Percentiles rank a stretch among this genome's conserved stretches.
phyloP scores from a whole-genome alignment of 1,140 invertebrate species.

The Amphibalanus amphitrite region DNA sequence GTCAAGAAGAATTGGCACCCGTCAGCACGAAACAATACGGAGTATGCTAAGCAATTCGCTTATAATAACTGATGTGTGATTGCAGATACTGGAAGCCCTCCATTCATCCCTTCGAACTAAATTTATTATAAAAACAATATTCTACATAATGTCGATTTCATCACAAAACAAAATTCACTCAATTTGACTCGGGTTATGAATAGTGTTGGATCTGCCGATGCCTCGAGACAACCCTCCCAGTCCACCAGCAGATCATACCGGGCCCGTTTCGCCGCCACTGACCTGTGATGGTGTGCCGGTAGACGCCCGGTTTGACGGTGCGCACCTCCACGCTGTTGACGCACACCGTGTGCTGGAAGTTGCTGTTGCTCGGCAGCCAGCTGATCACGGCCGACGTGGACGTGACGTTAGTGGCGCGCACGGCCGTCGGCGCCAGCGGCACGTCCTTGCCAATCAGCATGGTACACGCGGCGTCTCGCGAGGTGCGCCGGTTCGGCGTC shows the following conservation, averaged over 20 bases:
- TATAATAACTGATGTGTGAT: too few relatives aligned
- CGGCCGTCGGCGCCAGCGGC: slow-evolving; percentile 67
- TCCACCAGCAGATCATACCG: not conserved
- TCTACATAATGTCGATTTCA: too few relatives aligned
- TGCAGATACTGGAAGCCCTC: too few relatives aligned
- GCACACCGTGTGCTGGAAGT: slow-evolving; percentile 93
- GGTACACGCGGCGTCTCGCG: slow-evolving; percentile 84
- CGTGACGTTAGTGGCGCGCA: slow-evolving; percentile 67
- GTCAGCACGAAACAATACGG: too few relatives aligned
- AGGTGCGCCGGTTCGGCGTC: slow-evolving; percentile 68
- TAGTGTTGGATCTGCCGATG: slow-evolving; percentile 6
- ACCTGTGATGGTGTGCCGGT: slow-evolving; percentile 40
- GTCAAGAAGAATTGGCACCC: too few relatives aligned
- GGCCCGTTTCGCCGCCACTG: too few relatives aligned
- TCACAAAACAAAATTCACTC: too few relatives aligned
- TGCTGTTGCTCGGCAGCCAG: slow-evolving; percentile 95
- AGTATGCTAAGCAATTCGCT: too few relatives aligned
- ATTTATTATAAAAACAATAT: too few relatives aligned
- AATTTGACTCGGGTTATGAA: too few relatives aligned
- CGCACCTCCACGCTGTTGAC: slow-evolving; percentile 93
- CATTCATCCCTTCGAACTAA: too few relatives aligned
- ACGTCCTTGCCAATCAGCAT: slow-evolving; percentile 92
- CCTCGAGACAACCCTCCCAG: not conserved
- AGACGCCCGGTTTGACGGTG: slow-evolving; percentile 81
- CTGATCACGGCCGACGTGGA: slow-evolving; percentile 89